Base-by-base conservation (phyloP, 2,113 vertebrate species). In the Platichthys flesus region DNA sequence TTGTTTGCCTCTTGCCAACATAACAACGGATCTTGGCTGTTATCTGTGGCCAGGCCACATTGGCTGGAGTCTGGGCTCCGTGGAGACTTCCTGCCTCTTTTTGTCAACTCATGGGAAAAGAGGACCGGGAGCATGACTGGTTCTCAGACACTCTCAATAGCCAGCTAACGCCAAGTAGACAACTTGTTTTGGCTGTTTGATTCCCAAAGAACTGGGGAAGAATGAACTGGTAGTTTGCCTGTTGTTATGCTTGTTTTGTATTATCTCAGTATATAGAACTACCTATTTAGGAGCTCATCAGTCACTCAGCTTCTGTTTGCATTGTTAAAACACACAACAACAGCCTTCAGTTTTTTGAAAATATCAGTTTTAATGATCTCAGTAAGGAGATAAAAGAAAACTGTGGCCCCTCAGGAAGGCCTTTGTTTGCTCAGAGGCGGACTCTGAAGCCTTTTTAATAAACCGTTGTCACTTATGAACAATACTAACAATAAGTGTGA, bases 81-180 rank as follows among this genome's bases (percentile, higher is more conserved):
- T 56, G 71, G 85, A 90, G 71, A 88, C 78, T 90, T 88, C 79
- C 84, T 79, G 76, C 45, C 70, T 89, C 40, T 74, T 89, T 87
- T 89, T 90, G 85, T 89, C 28, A 68, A 60, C 65, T 87, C 85
- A 71, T 92, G 84, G 88, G 88, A 92, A 92, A 92, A 84, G 37
- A 73, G 70, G 55, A 75, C 61, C 68, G 66, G 54, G 63, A 75
- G 66, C 74, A 52, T 60, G 67, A 51, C 62, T 74, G 82, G 67
- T 70, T 67, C 60, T 82, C 28, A 40, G 76, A 60, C 66, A 23
- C 63, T 65, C 20, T 71, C 71, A 73, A 80, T 61, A 20, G 57
- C 31, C 42, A 40, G 76, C 67, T 72, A 47, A 54, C 35, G 40
- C 16, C 49, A 23, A 4, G 51, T 73, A 63, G 66, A 58, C 23